A percentile compares a stretch with the other conserved stretches of the same genome.
phyloP scores from a whole-genome alignment of 2,888 invertebrate genomes.

The Teleiodes luculella region DNA sequence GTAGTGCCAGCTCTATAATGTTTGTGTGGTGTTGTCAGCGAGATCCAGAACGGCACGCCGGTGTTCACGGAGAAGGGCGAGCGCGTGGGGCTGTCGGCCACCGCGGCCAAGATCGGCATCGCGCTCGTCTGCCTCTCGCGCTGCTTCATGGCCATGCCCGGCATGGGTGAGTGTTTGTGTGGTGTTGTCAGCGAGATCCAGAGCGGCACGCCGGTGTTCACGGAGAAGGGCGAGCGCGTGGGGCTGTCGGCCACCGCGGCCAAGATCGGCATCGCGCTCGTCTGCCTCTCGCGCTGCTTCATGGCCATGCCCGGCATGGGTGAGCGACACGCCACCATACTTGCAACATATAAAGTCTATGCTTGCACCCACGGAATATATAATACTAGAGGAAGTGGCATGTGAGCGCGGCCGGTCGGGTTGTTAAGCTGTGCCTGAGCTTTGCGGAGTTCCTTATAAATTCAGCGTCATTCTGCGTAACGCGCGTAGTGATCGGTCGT shows the following conservation, averaged over 20 bases:
- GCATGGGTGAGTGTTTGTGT: conserved; percentile 86
- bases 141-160: conserved; percentile 94
- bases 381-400: too few species aligned
- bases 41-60: conserved; percentile 88
- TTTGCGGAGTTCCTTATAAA: too few species aligned
- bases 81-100: conserved; percentile 81
- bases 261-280: conserved; percentile 89
- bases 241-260: conserved; percentile 85
- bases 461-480: too few species aligned
- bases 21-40: conserved; percentile 67
- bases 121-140: conserved; percentile 92
- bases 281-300: conserved; percentile 90
- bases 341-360: too few species aligned
- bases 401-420: too few species aligned
- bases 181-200: conserved; percentile 82
- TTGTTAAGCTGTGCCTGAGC: too few species aligned
- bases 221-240: conserved; percentile 85
- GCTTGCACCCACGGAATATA: too few species aligned
- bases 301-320: conserved; percentile 99
- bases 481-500: too few species aligned
- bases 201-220: conserved; percentile 90
- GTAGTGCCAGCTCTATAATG: neutral
- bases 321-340: too few species aligned
- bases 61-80: conserved; percentile 87
- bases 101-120: conserved; percentile 90